A percentile compares a stretch with the other conserved stretches of the same genome.
Conservation (phyloP, 2,888 invertebrate species). For the Drosophila neotestacea region DNA sequence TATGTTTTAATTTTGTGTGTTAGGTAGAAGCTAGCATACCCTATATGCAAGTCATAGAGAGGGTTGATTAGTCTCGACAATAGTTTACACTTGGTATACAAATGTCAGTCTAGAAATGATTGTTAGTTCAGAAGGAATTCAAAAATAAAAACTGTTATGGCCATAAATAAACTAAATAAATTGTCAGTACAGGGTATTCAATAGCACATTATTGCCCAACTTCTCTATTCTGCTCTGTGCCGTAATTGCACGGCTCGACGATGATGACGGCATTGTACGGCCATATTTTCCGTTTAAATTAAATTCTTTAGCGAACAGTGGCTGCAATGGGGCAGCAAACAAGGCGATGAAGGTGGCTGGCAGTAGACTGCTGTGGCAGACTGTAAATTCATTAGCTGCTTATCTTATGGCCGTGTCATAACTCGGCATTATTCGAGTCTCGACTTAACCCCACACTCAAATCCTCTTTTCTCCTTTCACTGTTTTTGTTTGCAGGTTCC, state of each 20-base stretch:
- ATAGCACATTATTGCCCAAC: neutral
- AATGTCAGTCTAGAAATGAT: too few species aligned
- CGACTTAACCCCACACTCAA: neutral
- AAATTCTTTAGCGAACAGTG: conserved; percentile 73
- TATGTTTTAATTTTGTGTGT: neutral
- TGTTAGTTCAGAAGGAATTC: too few species aligned
- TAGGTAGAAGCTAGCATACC: neutral
- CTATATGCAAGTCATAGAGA: neutral
- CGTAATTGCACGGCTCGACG: conserved; percentile 39
- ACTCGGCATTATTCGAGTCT: conserved; percentile 36
- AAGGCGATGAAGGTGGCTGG: neutral
- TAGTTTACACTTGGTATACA: neutral
- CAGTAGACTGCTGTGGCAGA: conserved; percentile 20
- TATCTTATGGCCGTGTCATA: conserved; percentile 30
- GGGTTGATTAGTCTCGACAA: neutral
- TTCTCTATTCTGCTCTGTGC: neutral
- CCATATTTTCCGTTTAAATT: conserved; percentile 77
- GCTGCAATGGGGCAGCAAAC: conserved; percentile 48
- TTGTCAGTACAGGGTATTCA: conserved; percentile 11
- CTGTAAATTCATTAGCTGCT: conserved; percentile 63
- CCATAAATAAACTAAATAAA: neutral
- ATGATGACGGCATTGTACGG: conserved; percentile 43
- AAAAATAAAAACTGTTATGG: neutral
- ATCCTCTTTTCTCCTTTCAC: neutral
- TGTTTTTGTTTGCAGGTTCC: conserved; percentile 89